Base-by-base conservation (phyloP, 2,888 invertebrate genomes). In the Agrotis ipsilon region DNA sequence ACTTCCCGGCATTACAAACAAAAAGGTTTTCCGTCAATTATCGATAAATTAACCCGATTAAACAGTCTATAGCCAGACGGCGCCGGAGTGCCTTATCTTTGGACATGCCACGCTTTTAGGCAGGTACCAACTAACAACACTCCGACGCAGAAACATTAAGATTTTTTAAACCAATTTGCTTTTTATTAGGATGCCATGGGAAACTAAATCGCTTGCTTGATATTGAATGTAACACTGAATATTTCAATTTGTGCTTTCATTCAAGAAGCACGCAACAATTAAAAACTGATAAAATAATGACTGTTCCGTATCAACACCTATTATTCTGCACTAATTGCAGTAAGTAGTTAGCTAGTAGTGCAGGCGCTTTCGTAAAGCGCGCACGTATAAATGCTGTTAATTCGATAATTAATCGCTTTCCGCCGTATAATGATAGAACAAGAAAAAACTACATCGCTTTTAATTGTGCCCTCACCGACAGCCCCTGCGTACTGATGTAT, bases 1-100 rank as follows among this genome's bases (percentile, higher is more conserved):
- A 95, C 94, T 96, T 95, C 91, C 96, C 94, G 93, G 93, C 94
- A 94, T 93, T 94, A 95, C 96, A 95, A 96, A 96, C 95, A 95
- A 95, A 96, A 96, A 96, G 96, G 95, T 92, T 95, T 94, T 94
- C 94, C 96, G 96, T 95, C 96, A 95, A 96, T 96, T 96, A 96
- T 96, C 95, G 96, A 96, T 96, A 96, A 96, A 96, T 96, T 96
- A 96, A 96, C 95, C 94, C 94, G 96, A 96, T 96, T 96, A 96
- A 94, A 92, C 93, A 94, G 91, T 94, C 92, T 87, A 89, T 87
- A 89, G 93, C 88, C 93, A 92, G 96, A 94, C 96, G 95, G 95
- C 95, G 95, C 95, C 94, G 94, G 92, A 88, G 85, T 82, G 92
- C 85, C 93, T 95, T 96, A 96, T 96, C 96, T 94, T 86, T 77